These are phyloP conservation scores for Ivindomyrus marchei DNA, from an alignment of 2,113 vertebrate species.

Conservation along the genomic window DNA sequence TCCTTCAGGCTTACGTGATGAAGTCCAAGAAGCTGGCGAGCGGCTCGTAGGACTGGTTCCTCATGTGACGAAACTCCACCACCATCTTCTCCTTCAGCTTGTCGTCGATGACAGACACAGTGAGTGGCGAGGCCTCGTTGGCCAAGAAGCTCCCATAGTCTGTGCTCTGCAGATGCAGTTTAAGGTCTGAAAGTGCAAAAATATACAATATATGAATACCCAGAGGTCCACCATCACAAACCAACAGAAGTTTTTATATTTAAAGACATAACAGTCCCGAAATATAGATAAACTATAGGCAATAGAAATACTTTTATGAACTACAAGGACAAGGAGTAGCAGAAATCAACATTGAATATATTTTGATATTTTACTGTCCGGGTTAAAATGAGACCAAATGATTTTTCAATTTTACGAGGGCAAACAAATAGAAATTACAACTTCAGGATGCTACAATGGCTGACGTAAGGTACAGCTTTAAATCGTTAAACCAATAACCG, in stretches of 20 bases:
- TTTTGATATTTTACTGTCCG: neutral
- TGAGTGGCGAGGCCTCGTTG: constrained; percentile 89
- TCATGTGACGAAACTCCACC: constrained; percentile 96
- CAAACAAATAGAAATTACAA: neutral
- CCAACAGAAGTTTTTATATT: neutral
- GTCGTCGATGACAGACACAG: constrained; percentile 93
- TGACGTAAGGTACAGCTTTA: neutral
- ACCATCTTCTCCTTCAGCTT: constrained; percentile 99
- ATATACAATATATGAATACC: neutral
- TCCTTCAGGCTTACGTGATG: constrained; percentile 75
- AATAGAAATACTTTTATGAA: neutral
- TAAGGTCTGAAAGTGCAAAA: constrained; percentile 68
- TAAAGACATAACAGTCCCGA: neutral
- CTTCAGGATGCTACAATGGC: neutral
- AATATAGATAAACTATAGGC: neutral
- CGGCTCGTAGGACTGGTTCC: constrained; percentile 94
- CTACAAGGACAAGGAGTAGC: neutral
- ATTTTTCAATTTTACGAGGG: neutral
- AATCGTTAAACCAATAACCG: neutral
- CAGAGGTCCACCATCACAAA: neutral
- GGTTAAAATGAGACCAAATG: neutral
- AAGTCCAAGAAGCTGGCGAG: constrained; percentile 95
- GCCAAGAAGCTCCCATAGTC: constrained; percentile 96
- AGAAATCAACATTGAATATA: neutral
- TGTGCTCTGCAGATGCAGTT: constrained; percentile 94